Percentiles rank a stretch among this genome's conserved stretches.
Evolutionary conservation across 2,113 vertebrate species (phyloP).

Genomic region (Jaculus jaculus): DNA sequence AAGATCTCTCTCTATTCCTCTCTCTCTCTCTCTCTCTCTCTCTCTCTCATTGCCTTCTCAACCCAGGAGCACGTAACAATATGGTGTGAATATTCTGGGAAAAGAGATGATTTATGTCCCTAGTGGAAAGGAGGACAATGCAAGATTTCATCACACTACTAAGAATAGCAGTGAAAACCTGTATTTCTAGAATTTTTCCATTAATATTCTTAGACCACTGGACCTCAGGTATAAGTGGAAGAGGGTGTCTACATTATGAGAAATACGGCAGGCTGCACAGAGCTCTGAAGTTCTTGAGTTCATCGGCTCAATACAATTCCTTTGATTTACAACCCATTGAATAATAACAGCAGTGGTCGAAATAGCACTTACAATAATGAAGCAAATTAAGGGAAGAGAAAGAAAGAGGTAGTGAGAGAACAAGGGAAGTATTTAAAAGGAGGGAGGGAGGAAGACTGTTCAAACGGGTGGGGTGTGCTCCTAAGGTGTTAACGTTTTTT

Average conservation of each 20-base stretch:
- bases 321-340: neutral
- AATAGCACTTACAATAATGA: neutral
- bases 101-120: neutral
- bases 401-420: neutral
- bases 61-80: neutral
- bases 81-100: too few relatives aligned
- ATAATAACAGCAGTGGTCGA: neutral
- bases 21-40: neutral
- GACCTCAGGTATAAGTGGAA: neutral
- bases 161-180: neutral
- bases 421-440: neutral
- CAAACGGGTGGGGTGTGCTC: neutral
- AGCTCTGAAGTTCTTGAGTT: neutral
- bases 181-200: neutral
- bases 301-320: neutral
- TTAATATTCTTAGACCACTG: neutral
- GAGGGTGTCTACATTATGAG: neutral
- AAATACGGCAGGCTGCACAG: neutral
- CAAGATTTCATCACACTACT: neutral
- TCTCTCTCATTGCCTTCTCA: too few relatives aligned
- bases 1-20: neutral
- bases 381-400: too few relatives aligned
- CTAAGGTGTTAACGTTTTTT: neutral
- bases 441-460: neutral
- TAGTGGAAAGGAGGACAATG: too few relatives aligned